Evolutionary conservation across 2,888 invertebrate species (phyloP), one percentile per base, ranked within the genome.

Genomic region (Caprella mutica): DNA sequence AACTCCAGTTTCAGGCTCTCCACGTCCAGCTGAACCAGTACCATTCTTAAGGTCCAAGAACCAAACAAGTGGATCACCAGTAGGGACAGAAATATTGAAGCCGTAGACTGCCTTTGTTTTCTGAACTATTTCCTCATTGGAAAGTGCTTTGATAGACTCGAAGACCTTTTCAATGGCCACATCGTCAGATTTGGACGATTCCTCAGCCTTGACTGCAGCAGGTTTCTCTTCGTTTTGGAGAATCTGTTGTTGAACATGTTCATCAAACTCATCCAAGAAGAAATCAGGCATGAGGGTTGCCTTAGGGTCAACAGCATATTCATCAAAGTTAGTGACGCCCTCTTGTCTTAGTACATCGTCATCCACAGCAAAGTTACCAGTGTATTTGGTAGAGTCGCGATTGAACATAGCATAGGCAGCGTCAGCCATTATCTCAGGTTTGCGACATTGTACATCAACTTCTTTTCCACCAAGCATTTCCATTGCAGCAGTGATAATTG

Each of bases 401-500:
- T 77, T 79, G 14, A 90, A 74, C 69, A 91, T 82, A 6, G 81
- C 78, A 72, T 93, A 92, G 1, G 91, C 91, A 3, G 93, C 89
- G 73, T 93, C 93, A 0, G 86, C 83, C 71, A 92, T 80, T 63
- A 93, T 90, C 24, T 89, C 88, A 0, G 85, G 83, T 70, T 83
- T 86, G 48, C 92, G 78, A 67, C 86, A 86, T 65, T 76, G 73
- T 33, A 78, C 77, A 0, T 77, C 77, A 0, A 82, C 78, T 19
- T 81, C 82, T 24, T 69, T 60, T 2, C 74, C 69, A 0, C 82
- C 79, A 56, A 91, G 69, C 87, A 89, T 87, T 71, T 87, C 85
- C 66, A 89, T 85, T 9, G 96, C 96, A 1, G 96, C 94, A 0
- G 97, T 98, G 57, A 84, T 81, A 67, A 96, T 92, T 8, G 86